phyloP scores from a whole-genome alignment of 2,888 invertebrate genomes.

The Pheosia gnoma region DNA sequence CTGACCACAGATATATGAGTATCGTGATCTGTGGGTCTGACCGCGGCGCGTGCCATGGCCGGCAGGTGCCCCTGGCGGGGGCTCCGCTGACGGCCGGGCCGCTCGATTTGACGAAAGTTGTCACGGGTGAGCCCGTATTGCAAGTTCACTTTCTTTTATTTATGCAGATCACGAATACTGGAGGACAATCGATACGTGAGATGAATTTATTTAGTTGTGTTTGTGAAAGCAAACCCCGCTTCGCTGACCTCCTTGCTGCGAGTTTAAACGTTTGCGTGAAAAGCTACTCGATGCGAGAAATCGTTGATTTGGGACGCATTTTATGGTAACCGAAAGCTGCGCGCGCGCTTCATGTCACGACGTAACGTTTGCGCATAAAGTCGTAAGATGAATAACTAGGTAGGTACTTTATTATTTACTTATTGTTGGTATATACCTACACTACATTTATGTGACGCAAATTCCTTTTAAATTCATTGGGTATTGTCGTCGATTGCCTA shows the following conservation, averaged over 20 bases:
- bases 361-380: conserved; percentile 30
- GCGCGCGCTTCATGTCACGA: conserved; percentile 33
- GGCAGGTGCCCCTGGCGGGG: conserved; percentile 2
- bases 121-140: conserved; percentile 63
- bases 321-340: conserved; percentile 62
- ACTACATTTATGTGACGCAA: too few relatives aligned
- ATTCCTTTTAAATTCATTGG: too few relatives aligned
- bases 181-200: conserved; percentile 84
- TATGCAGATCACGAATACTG: conserved; percentile 74
- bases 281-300: conserved; percentile 73
- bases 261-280: conserved; percentile 76
- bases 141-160: conserved; percentile 82
- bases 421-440: too few relatives aligned
- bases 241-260: conserved; percentile 77
- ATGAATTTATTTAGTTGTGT: conserved; percentile 83
- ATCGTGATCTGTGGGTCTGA: too few relatives aligned
- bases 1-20: too few relatives aligned
- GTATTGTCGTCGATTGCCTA: too few relatives aligned
- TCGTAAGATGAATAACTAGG: conserved; percentile 20
- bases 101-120: conserved; percentile 65
- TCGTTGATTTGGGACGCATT: conserved; percentile 73
- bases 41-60: neutral
- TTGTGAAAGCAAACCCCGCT: conserved; percentile 82
- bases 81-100: conserved; percentile 17
- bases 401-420: too few relatives aligned